A percentile compares a stretch with the other conserved stretches of the same genome.
These are phyloP conservation scores for Dryobotodes eremita DNA, from an alignment of 2,888 invertebrate genomes.

Conservation along the genomic window DNA sequence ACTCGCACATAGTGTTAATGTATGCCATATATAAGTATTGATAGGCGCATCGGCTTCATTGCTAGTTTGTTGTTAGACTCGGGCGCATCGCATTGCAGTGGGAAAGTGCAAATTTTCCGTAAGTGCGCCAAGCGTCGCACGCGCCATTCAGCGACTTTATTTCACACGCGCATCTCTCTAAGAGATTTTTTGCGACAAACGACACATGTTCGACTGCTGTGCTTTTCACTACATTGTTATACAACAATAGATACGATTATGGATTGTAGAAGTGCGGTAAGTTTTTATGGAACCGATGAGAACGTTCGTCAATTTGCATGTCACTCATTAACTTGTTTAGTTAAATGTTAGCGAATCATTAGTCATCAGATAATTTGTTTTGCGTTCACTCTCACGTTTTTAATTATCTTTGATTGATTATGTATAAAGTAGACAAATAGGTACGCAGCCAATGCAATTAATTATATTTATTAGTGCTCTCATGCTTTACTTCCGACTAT, in stretches of 20 bases:
- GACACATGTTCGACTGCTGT: conserved; percentile 73
- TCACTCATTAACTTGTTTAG: conserved; percentile 53
- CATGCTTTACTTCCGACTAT: background rate
- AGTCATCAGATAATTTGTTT: conserved; percentile 37
- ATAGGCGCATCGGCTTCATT: conserved; percentile 83
- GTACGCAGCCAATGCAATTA: conserved; percentile 12
- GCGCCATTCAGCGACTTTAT: conserved; percentile 59
- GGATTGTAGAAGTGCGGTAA: conserved; percentile 86
- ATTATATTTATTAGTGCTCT: background rate
- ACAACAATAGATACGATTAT: conserved; percentile 80
- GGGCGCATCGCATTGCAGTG: conserved; percentile 78
- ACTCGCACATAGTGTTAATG: conserved; percentile 71
- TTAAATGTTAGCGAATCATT: conserved; percentile 54
- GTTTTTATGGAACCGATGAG: conserved; percentile 74
- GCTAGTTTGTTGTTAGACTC: conserved; percentile 75
- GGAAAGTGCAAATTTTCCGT: conserved; percentile 79
- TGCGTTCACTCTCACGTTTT: conserved; percentile 49
- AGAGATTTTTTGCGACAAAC: conserved; percentile 69
- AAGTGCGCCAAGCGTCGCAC: conserved; percentile 65
- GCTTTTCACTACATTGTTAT: conserved; percentile 85
- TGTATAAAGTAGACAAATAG: conserved; percentile 15
- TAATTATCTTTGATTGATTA: conserved; percentile 30
- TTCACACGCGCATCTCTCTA: conserved; percentile 78
- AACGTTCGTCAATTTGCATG: conserved; percentile 65
- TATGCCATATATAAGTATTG: conserved; percentile 87